phyloP scores from a whole-genome alignment of 2,113 vertebrate genomes.

The Tenrec ecaudatus region DNA sequence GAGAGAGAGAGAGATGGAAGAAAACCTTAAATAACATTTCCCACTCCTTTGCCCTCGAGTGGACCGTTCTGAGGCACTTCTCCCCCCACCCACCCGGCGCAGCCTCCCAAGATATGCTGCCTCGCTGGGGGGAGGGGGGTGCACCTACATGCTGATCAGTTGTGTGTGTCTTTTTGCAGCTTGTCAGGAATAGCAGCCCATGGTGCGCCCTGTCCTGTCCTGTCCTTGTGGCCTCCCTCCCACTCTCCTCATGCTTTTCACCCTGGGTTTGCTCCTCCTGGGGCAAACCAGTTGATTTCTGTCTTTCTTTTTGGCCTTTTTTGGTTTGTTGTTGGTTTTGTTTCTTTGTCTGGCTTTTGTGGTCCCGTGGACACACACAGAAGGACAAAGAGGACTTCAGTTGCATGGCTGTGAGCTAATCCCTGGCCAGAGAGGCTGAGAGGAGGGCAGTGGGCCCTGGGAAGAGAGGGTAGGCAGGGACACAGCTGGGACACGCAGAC shows the following conservation, averaged over 20 bases:
- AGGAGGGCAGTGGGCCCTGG: too few relatives aligned
- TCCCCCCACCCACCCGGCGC: background rate
- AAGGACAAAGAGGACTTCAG: too few relatives aligned
- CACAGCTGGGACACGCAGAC: too few relatives aligned
- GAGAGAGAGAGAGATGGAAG: conserved; percentile 16
- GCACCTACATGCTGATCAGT: background rate
- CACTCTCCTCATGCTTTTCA: background rate
- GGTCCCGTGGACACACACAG: too few relatives aligned
- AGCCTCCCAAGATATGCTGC: background rate
- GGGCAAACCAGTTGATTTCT: background rate
- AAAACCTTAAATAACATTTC: background rate
- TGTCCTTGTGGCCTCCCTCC: background rate
- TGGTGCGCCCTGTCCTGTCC: background rate
- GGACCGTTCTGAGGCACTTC: background rate
- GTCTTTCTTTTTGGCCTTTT: too few relatives aligned
- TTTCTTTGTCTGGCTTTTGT: too few relatives aligned
- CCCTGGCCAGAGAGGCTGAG: too few relatives aligned
- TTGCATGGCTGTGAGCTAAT: too few relatives aligned
- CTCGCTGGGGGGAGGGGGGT: background rate
- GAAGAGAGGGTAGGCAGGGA: too few relatives aligned
- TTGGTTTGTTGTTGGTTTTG: too few relatives aligned
- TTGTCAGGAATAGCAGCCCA: background rate
- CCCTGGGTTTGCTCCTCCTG: conserved; percentile 21
- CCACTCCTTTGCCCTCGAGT: background rate
- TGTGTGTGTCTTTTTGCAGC: background rate